These are phyloP conservation scores for Carcinoscorpius rotundicauda DNA, from an alignment of 1,140 invertebrate genomes.

Conservation along the genomic window DNA sequence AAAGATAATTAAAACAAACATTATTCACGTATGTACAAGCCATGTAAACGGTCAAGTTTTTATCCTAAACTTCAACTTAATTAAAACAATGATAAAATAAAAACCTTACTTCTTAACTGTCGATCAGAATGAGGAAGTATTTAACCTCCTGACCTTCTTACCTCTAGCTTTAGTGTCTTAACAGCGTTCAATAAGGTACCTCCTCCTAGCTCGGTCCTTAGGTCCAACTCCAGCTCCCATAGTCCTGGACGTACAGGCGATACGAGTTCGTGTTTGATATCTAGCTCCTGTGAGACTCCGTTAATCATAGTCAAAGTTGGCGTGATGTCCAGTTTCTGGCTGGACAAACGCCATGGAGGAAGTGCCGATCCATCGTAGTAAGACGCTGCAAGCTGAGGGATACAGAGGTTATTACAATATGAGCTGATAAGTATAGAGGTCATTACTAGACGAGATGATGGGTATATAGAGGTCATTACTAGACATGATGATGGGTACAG, in stretches of 20 bases:
- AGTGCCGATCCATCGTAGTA: constrained; percentile 63
- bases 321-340: constrained; percentile 37
- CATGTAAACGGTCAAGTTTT: too few species aligned
- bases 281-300: constrained; percentile 41
- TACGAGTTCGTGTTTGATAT: constrained; percentile 32
- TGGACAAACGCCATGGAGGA: constrained; percentile 39
- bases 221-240: constrained; percentile 61
- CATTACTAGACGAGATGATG: too few species aligned
- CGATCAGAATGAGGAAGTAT: too few species aligned
- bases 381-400: constrained; percentile 44
- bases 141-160: neutral
- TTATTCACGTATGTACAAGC: too few species aligned
- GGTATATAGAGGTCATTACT: too few species aligned
- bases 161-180: constrained; percentile 29
- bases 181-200: constrained; percentile 8
- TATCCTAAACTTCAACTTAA: too few species aligned
- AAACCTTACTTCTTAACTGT: too few species aligned
- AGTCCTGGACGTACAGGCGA: constrained; percentile 47
- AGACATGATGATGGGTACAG: too few species aligned
- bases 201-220: constrained; percentile 33
- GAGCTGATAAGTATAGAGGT: too few species aligned
- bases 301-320: constrained; percentile 33
- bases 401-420: too few species aligned
- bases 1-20: too few species aligned
- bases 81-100: too few species aligned